Evolutionary conservation across 2,888 invertebrate genomes (phyloP), one percentile per base, ranked within the genome.

Genomic region (Thecophora atra): DNA sequence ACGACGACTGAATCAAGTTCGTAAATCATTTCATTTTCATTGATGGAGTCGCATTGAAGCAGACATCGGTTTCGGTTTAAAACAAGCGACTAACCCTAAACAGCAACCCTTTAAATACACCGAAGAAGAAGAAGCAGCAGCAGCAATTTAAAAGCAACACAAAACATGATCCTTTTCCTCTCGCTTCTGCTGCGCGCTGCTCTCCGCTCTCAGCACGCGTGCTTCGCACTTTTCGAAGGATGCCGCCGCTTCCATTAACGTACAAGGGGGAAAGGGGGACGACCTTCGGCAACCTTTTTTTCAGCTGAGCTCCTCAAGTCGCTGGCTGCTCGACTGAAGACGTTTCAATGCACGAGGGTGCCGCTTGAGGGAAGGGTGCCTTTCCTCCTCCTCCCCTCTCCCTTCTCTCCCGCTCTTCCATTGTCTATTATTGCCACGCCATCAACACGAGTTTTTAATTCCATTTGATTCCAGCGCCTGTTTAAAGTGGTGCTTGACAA

Each of bases 1-100:
- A 37, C 54, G 19, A 66, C 52, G 54, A 54, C 54, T 78, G 81
- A 82, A 81, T 82, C 83, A 78, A 82, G 83, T 83, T 80, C 78
- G 74, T 79, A 77, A 79, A 75, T 79, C 78, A 78, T 77, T 78
- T 74, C 72, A 69, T 72, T 77, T 78, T 77, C 73, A 75, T 71
- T 73, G 74, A 75, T 67, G 71, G 30, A 8, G 30, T 37, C 37
- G 37, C 37, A 37, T 11, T 11, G 37, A 6, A 37, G 37, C 37
- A 37, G 7, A 37, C 37, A 37, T 37, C 42, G 30, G 62, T 30
- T 21, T 52, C 26, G 30, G 62, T 62, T n/a, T 63, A 63, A 21
- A 30, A 51, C 21, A 62, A 47, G 24, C 51, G 63, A 52, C 47
- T 60, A 69, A 69, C 62, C 60, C 69, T 62, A 52, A 47, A 30